These are phyloP conservation scores for Calyptommatus sinebrachiatus DNA, from an alignment of 2,113 vertebrate species.

Conservation along the genomic window DNA sequence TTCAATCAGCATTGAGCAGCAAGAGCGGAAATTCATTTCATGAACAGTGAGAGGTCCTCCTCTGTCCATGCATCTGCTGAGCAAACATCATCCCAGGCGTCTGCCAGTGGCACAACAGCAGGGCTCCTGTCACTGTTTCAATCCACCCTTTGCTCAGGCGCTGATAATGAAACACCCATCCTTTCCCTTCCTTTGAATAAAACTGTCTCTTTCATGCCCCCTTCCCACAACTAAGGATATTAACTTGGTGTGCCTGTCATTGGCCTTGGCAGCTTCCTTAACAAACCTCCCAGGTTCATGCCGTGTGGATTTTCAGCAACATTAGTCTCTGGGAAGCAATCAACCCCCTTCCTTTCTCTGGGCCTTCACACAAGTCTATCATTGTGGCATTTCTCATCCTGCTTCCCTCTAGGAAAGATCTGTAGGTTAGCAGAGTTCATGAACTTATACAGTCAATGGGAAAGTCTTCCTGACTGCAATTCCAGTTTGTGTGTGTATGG, in stretches of 20 bases:
- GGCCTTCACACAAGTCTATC: slow-evolving; percentile 34
- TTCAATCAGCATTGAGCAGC: slow-evolving; percentile 70
- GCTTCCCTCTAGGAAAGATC: slow-evolving; percentile 58
- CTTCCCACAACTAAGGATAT: neutral
- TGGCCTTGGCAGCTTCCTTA: slow-evolving; percentile 58
- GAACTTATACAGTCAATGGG: slow-evolving; percentile 36
- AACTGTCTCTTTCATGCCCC: neutral
- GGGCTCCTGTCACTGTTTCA: slow-evolving; percentile 61
- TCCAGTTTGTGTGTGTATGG: slow-evolving; percentile 40
- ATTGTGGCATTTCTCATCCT: slow-evolving; percentile 49
- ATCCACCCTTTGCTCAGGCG: slow-evolving; percentile 59
- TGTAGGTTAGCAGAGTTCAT: slow-evolving; percentile 26
- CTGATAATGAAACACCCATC: slow-evolving; percentile 71
- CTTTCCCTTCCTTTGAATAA: slow-evolving; percentile 45
- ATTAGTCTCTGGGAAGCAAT: slow-evolving; percentile 7
- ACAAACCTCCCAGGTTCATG: slow-evolving; percentile 43
- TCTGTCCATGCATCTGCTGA: slow-evolving; percentile 60
- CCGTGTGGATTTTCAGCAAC: slow-evolving; percentile 35
- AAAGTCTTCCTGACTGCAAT: slow-evolving; percentile 43
- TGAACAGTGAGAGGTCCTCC: slow-evolving; percentile 62
- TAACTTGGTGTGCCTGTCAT: neutral
- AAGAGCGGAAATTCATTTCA: slow-evolving; percentile 72
- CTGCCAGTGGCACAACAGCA: slow-evolving; percentile 60
- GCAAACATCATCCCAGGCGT: slow-evolving; percentile 60
- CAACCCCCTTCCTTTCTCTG: neutral